Conservation (phyloP, 2,888 invertebrate species). For the Lepetodrilus schrolli region DNA sequence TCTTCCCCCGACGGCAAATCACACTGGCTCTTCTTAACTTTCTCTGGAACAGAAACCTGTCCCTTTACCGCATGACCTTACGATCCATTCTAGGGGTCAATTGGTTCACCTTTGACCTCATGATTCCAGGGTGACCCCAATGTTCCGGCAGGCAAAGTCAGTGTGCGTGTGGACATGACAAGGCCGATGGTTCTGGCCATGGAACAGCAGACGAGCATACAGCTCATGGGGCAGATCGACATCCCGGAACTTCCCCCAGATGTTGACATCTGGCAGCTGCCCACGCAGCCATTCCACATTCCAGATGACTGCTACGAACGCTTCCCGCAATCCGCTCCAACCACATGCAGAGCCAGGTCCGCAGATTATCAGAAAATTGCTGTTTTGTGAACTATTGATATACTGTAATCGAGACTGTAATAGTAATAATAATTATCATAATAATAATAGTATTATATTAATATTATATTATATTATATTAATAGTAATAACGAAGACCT, state of each 20-base stretch:
- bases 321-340: constrained; percentile 42
- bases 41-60: no score
- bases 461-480: no score
- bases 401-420: no score
- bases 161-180: constrained; percentile 59
- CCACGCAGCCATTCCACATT: constrained; percentile 62
- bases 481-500: no score
- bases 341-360: constrained; percentile 54
- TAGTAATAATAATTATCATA: no score
- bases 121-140: constrained; percentile 70
- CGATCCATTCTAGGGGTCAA: no score
- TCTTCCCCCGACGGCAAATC: no score
- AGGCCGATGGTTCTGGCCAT: constrained; percentile 63
- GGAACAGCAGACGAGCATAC: constrained; percentile 58
- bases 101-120: not conserved
- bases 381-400: no score
- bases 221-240: constrained; percentile 48
- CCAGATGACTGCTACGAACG: constrained; percentile 55
- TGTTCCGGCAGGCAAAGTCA: constrained; percentile 70
- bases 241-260: constrained; percentile 43
- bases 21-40: no score
- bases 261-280: constrained; percentile 38
- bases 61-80: no score
- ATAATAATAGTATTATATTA: no score
- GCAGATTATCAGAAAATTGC: no score